A percentile compares a stretch with the other conserved stretches of the same genome.
Evolutionary conservation across 2,113 vertebrate genomes (phyloP).

Genomic region (Hydrochoerus hydrochaeris): DNA sequence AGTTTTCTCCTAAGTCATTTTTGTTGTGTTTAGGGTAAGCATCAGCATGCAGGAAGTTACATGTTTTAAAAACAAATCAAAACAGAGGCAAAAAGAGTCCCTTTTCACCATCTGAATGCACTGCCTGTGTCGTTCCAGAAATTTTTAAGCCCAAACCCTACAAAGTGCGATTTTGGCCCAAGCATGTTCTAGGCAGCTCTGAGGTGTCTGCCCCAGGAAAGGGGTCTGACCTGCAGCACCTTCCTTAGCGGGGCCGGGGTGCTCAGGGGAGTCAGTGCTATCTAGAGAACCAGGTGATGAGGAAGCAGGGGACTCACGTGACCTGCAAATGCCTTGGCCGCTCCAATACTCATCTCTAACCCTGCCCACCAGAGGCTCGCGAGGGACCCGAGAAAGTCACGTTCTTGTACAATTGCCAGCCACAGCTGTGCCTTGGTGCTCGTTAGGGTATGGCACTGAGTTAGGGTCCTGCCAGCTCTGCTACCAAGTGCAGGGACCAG

Average conservation of each 20-base stretch:
- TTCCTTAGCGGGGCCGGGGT: constrained; percentile 44
- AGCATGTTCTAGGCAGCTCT: background rate
- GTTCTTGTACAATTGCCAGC: constrained; percentile 73
- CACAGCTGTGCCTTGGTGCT: constrained; percentile 75
- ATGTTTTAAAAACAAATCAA: background rate
- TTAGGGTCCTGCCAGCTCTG: constrained; percentile 75
- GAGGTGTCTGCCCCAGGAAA: background rate
- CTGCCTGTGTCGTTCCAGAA: background rate
- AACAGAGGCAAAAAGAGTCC: background rate
- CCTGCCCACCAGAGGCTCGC: constrained; percentile 56
- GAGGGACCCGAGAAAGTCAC: constrained; percentile 81
- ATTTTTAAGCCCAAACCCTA: background rate
- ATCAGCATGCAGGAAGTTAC: background rate
- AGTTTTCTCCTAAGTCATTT: constrained; percentile 16
- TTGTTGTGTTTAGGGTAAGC: background rate
- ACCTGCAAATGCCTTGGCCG: constrained; percentile 74
- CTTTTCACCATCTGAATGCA: background rate
- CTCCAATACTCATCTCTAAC: constrained; percentile 68
- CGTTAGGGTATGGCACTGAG: constrained; percentile 76
- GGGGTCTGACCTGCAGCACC: background rate
- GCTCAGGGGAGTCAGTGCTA: constrained; percentile 45
- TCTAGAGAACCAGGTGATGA: constrained; percentile 64
- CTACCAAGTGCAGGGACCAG: constrained; percentile 64
- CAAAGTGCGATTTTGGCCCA: background rate
- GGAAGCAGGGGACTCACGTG: constrained; percentile 8